Evolutionary conservation across 2,888 invertebrate species (phyloP), one percentile per base, ranked within the genome.

Genomic region (Leucophora obtusa): DNA sequence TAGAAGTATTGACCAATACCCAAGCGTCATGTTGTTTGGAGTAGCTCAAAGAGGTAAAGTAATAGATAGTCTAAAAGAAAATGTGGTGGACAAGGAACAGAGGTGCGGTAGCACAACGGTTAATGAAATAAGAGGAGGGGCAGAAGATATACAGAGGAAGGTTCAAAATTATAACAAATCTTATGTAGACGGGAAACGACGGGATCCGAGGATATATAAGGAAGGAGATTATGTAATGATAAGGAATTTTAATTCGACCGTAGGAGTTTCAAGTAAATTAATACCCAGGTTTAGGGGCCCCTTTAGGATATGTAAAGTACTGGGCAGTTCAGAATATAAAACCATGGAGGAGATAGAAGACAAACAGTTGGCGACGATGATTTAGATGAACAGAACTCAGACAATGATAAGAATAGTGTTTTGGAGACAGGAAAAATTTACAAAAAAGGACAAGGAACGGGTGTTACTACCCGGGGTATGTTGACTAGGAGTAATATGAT

Each of bases 261-360:
- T 28, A 51, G 51, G 65, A 11, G 28, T 65, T 9, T 53, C 65
- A 4, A 65, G 33, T 21, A 51, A 65, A 60, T 15, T 60, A 6
- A 60, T 60, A 8, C 65, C 51, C 7, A 59, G 8, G 50, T 58
- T 70, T 24, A 38, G n/a, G 47, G 62, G 62, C 6, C 47, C 62
- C 9, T 62, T 43, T 35, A 62, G 21, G 17, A 21, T 54, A 18
- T 15, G 21, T 11, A 68, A 56, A 43, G 18, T 68, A 9, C 17
- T 68, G 72, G 72, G 72, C 62, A 17, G 63, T 56, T 17, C 56
- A 21, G 11, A 72, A 72, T 38, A 63, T 73, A 9, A 50, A 59
- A 10, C 66, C 68, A 38, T 69, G 58, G 69, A 14, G 58, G 33
- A 8, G 50, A 14, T n/a, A n/a, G n/a, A n/a, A n/a, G n/a, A n/a